Base-by-base conservation (phyloP, 1,140 invertebrate species). In the Bombus waltoni region DNA sequence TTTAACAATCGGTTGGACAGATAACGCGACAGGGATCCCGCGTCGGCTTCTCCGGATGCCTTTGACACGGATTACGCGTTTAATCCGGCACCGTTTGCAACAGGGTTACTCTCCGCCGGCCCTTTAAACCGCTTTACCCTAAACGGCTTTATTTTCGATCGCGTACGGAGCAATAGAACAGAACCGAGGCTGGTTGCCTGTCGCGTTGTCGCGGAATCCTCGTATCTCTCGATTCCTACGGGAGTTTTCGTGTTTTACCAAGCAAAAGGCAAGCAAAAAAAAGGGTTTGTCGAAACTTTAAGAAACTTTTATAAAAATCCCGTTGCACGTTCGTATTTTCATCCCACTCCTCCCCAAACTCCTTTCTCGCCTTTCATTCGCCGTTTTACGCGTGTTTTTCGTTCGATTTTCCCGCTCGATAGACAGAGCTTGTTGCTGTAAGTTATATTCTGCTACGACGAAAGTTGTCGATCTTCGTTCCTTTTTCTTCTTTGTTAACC, bases 71-170 rank as follows among this genome's bases (percentile, higher is more conserved):
- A 77, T 83, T 83, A 77, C 74, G 74, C 81, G 81, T 70, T 77
- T 83, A 83, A 83, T 83, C 81, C 65, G 28, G 8, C 22, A n/a
- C 62, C 35, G 57, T 70, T 83, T 40, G 57, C 81, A 53, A 42
- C 35, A 5, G 42, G 25, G 57, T 82, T 32, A 62, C 80, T 65
- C 32, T 68, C 42, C 44, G 65, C 32, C 32, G 11, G 10, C 44
- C 57, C 81, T 62, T 83, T 75, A 77, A 77, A 76, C 62, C 81
- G 81, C 44, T 83, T 83, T 57, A 25, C 57, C 81, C 74, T 83
- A 68, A 83, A 83, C 74, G 81, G 73, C 73, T 83, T 77, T 83
- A 83, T 83, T 83, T 83, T 77, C 57, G 81, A 83, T 83, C 65
- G 81, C 38, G 44, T 38, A 57, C 47, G 42, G 32, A 68, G 53